Evolutionary conservation across 2,113 vertebrate species (phyloP).

Genomic region (Arothron firmamentum): DNA sequence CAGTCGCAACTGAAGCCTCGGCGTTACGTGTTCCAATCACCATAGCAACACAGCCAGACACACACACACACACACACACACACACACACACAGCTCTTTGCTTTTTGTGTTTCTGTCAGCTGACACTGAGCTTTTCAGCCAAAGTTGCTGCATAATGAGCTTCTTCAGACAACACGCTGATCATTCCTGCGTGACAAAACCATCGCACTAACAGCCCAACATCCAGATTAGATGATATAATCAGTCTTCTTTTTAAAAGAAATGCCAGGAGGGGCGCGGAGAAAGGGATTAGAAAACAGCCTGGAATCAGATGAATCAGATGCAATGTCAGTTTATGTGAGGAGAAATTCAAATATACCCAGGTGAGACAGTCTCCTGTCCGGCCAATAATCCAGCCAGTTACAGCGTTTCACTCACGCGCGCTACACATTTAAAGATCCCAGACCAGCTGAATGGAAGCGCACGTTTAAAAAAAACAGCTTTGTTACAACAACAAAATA

Average conservation of each 20-base stretch:
- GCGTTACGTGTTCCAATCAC: neutral
- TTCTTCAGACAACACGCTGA: conserved; percentile 20
- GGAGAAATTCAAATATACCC: neutral
- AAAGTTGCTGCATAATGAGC: conserved; percentile 7
- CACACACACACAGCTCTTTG: no score
- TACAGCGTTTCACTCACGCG: no score
- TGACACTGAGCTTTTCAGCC: conserved; percentile 23
- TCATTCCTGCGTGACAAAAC: conserved; percentile 25
- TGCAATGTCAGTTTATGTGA: conserved; percentile 1
- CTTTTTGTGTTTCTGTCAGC: neutral
- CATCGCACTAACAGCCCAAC: conserved; percentile 24
- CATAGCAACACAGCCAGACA: neutral
- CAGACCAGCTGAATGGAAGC: no score
- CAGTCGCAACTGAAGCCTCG: conserved; percentile 21
- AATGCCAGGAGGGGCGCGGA: conserved; percentile 34
- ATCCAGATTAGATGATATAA: conserved; percentile 44
- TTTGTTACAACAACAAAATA: no score
- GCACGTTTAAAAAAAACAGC: no score
- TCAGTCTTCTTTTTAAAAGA: conserved; percentile 18
- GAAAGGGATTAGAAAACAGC: conserved; percentile 43
- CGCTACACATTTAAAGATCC: no score
- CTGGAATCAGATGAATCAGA: conserved; percentile 40
- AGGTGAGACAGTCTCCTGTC: neutral
- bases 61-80: no score
- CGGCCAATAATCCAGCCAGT: neutral